Evolutionary conservation across 2,797 vertebrate species (phyloP).

Genomic region (Acestrorhynchus altus): DNA sequence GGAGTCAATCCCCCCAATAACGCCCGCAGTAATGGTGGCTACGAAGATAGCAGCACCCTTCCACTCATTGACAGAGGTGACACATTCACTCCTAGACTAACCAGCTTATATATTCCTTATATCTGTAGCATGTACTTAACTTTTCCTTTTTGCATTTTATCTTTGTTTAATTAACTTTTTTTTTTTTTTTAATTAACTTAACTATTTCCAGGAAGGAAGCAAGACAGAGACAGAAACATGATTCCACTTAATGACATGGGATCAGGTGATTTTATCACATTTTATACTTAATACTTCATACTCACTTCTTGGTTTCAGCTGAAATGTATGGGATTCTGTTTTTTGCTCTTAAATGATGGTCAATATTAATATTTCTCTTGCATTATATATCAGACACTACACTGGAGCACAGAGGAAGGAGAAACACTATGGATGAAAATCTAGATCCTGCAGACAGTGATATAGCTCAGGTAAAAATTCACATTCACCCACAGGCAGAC

Average conservation of each 20-base stretch:
- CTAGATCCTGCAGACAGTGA: constrained; percentile 87
- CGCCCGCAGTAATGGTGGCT: constrained; percentile 83
- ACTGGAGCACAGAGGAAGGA: constrained; percentile 89
- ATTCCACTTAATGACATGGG: constrained; percentile 94
- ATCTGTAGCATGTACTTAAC: not conserved
- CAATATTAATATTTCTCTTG: not conserved
- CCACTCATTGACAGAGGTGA: constrained; percentile 91
- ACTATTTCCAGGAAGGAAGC: constrained; percentile 78
- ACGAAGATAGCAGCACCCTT: constrained; percentile 96
- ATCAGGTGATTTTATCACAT: constrained; percentile 78
- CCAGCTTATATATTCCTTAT: not conserved
- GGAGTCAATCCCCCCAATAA: constrained; percentile 81
- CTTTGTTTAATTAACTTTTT: too few relatives aligned
- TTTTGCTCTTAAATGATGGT: not conserved
- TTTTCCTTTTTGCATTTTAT: constrained; percentile 30
- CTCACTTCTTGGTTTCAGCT: not conserved
- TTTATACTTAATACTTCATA: not conserved
- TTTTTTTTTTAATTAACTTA: too few relatives aligned
- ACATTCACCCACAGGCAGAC: constrained; percentile 20
- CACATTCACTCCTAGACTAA: constrained; percentile 1
- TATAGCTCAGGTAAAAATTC: constrained; percentile 81
- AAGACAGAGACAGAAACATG: constrained; percentile 89
- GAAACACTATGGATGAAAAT: constrained; percentile 88
- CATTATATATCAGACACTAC: constrained; percentile 77
- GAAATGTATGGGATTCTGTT: not conserved